Evolutionary conservation across 2,888 invertebrate genomes (phyloP).

Genomic region (Oxyscelio sp.): DNA sequence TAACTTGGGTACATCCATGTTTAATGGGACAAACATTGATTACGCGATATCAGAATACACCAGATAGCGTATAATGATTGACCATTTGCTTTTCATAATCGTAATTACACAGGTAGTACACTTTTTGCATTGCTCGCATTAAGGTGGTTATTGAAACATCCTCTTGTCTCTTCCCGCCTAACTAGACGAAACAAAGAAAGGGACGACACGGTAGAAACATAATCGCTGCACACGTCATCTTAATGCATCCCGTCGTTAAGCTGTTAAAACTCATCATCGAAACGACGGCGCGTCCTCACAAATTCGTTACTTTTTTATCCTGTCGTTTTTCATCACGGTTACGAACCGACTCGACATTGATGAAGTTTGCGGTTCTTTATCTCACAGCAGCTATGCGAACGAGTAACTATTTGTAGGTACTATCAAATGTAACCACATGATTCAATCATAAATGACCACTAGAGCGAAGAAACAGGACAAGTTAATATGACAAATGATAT

Average conservation of each 20-base stretch:
- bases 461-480: conserved; percentile 58
- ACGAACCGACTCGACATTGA: conserved; percentile 29
- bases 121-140: too few relatives aligned
- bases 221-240: conserved; percentile 34
- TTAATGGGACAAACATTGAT: too few relatives aligned
- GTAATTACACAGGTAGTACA: too few relatives aligned
- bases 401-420: conserved; percentile 33
- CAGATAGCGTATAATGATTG: too few relatives aligned
- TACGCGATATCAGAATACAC: too few relatives aligned
- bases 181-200: too few relatives aligned
- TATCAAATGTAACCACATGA: conserved; percentile 50
- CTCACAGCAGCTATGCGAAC: conserved; percentile 32
- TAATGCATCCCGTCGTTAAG: conserved; percentile 42
- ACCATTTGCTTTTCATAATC: too few relatives aligned
- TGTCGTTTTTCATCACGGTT: conserved; percentile 32
- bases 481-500: conserved; percentile 70
- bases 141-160: too few relatives aligned
- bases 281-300: background rate
- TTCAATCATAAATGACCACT: conserved; percentile 42
- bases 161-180: too few relatives aligned
- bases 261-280: conserved; percentile 30
- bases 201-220: conserved; percentile 22
- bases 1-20: too few relatives aligned
- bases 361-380: conserved; percentile 47
- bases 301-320: conserved; percentile 27